A percentile compares a stretch with the other conserved stretches of the same genome.
Conservation (phyloP, 1,140 invertebrate species). For the Adoxophyes honmai region DNA sequence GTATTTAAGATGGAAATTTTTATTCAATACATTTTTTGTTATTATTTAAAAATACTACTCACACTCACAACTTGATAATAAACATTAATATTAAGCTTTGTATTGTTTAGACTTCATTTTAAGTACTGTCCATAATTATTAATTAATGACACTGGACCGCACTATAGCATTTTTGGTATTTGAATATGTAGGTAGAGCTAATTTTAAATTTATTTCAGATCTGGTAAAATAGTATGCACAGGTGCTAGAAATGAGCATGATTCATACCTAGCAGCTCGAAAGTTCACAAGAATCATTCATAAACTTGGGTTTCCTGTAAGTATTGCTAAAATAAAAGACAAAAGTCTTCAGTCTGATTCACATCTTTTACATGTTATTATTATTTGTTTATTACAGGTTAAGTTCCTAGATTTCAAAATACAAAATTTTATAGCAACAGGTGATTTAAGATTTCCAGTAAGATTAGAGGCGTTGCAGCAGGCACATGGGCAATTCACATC, state of each 20-base stretch:
- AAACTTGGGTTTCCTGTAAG: slow-evolving; percentile 97
- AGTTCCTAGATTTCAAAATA: slow-evolving; percentile 98
- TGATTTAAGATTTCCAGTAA: slow-evolving; percentile 98
- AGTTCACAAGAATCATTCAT: slow-evolving; percentile 99
- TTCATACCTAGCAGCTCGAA: slow-evolving; percentile 94
- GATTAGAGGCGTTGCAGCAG: slow-evolving; percentile 95
- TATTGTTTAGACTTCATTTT: too few relatives aligned
- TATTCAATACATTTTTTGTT: too few relatives aligned
- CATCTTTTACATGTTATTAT: not conserved
- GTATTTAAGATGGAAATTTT: too few relatives aligned
- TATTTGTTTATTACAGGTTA: slow-evolving; percentile 81
- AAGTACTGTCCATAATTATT: too few relatives aligned
- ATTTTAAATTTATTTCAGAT: slow-evolving; percentile 79
- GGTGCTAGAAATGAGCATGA: slow-evolving; percentile 98
- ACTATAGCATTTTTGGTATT: too few relatives aligned
- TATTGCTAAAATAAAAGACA: slow-evolving; percentile 18
- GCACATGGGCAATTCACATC: slow-evolving; percentile 97
- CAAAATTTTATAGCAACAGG: slow-evolving; percentile 99
- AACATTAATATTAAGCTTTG: too few relatives aligned
- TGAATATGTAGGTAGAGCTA: too few relatives aligned
- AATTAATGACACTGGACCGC: too few relatives aligned
- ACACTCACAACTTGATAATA: too few relatives aligned
- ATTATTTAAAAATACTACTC: too few relatives aligned
- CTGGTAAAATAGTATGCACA: slow-evolving; percentile 99
- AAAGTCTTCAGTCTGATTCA: slow-evolving; percentile 4